Base-by-base conservation (phyloP, 2,113 vertebrate genomes). In the Corydoras sp. region DNA sequence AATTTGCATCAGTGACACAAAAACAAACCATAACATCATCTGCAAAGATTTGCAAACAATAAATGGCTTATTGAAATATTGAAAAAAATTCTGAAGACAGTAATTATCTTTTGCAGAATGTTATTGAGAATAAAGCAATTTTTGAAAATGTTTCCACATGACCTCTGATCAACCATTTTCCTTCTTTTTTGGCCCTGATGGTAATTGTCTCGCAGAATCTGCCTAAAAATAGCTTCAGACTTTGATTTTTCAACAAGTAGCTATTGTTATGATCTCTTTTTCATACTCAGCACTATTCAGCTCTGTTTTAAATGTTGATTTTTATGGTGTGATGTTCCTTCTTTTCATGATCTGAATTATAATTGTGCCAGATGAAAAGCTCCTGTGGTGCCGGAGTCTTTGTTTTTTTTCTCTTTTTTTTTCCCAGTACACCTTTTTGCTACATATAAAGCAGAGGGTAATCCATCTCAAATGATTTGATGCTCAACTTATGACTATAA, bases 401-500 rank as follows among this genome's bases (percentile, higher is more conserved):
- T 51, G 7, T 50, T 65, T 73, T 24, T 24, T 24, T 24, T 24
- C n/a, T 51, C 8, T 50, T 60, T 73, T 51, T 9, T 50, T 65
- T 73, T 64, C 13, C 56, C 13, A 35, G 60, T 9, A 11, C 67
- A 62, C 32, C 24, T 29, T 62, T 43, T 35, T 6, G 62, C 54
- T 24, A 54, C 68, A 43, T 72, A 60, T 31, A 43, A 18, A 63
- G 48, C 63, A 59, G 63, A 35, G 35, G 69, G 69, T 62, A 69
- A 74, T 71, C 48, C 30, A 62, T 61, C 49, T 61, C 76, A 70
- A 65, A 64, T 67, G 60, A 14, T 65, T 60, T 32, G 65, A 78
- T 9, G 66, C 69, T 75, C 64, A 75, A 71, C 76, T 59, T 48
- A 5, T 62, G 76, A 73, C 66, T 72, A 68, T 14, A 50, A 35